Evolutionary conservation across 2,888 invertebrate genomes (phyloP).

Genomic region (Parelbella ahira): DNA sequence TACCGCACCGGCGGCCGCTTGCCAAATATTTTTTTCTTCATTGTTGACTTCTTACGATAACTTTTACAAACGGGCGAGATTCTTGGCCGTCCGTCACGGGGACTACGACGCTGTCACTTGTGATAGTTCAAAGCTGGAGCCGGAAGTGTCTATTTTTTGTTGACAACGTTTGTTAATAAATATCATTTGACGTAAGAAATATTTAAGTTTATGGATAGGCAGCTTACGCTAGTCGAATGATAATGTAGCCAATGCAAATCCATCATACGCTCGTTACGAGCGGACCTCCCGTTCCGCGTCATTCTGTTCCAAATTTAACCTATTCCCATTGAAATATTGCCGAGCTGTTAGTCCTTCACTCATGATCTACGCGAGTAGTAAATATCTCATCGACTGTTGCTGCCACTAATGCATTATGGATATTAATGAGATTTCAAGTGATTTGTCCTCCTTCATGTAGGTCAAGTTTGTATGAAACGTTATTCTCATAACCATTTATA

Average conservation of each 20-base stretch:
- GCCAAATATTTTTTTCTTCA: slow-evolving; percentile 64
- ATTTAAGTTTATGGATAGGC: slow-evolving; percentile 39
- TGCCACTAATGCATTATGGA: slow-evolving; percentile 3
- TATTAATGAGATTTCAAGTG: not conserved
- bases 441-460: not conserved
- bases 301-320: slow-evolving; percentile 61
- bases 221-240: slow-evolving; percentile 46
- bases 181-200: slow-evolving; percentile 22
- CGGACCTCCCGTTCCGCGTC: slow-evolving; percentile 48
- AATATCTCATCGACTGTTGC: slow-evolving; percentile 27
- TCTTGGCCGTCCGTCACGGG: slow-evolving; percentile 47
- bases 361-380: slow-evolving; percentile 38
- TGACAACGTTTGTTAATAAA: slow-evolving; percentile 18
- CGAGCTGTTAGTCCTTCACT: slow-evolving; percentile 46
- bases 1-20: slow-evolving; percentile 45
- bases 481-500: too few relatives aligned
- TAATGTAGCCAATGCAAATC: slow-evolving; percentile 38
- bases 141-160: slow-evolving; percentile 47
- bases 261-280: slow-evolving; percentile 44
- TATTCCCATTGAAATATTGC: slow-evolving; percentile 51
- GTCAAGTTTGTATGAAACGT: too few relatives aligned
- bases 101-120: slow-evolving; percentile 50
- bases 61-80: slow-evolving; percentile 51
- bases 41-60: slow-evolving; percentile 51
- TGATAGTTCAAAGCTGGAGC: slow-evolving; percentile 32